Evolutionary conservation across 2,113 vertebrate genomes (phyloP).

Genomic region (Xyliphius kryptos): DNA sequence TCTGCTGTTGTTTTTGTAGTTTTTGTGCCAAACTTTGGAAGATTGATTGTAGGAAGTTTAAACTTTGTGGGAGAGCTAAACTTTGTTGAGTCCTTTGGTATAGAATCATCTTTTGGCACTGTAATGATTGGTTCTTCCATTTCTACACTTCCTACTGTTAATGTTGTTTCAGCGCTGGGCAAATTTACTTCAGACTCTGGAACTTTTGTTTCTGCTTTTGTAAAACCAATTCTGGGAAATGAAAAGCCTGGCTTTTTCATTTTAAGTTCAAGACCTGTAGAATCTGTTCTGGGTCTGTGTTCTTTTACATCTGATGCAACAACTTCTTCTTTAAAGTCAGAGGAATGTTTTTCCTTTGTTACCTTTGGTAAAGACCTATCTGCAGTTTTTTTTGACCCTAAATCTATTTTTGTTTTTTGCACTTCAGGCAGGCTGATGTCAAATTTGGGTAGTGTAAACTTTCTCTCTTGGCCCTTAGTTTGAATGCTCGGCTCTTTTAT

Average conservation of each 20-base stretch:
- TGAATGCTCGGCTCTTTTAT: not conserved
- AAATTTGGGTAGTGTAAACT: constrained; percentile 36
- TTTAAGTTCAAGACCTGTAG: constrained; percentile 21
- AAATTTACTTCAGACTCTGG: constrained; percentile 8
- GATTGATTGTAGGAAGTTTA: constrained; percentile 47
- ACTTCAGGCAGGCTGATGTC: constrained; percentile 30
- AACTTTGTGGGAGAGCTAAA: constrained; percentile 32
- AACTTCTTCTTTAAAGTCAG: constrained; percentile 8
- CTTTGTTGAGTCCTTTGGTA: not conserved
- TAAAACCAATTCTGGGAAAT: constrained; percentile 43
- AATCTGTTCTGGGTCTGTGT: constrained; percentile 13
- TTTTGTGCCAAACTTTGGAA: constrained; percentile 43
- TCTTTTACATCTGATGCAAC: not conserved
- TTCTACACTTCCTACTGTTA: constrained; percentile 4
- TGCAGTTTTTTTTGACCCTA: constrained; percentile 5
- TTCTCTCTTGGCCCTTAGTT: constrained; percentile 16
- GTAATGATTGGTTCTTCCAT: not conserved
- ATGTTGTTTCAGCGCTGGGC: not conserved
- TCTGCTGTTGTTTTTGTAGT: constrained; percentile 14
- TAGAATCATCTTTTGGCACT: constrained; percentile 3
- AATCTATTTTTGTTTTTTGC: constrained; percentile 33
- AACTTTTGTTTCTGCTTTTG: constrained; percentile 41
- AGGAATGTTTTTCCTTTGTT: not conserved
- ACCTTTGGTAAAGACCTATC: constrained; percentile 4
- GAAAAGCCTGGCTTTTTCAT: constrained; percentile 34